phyloP scores from a whole-genome alignment of 2,888 invertebrate species.

The Pachymerium ferrugineum region DNA sequence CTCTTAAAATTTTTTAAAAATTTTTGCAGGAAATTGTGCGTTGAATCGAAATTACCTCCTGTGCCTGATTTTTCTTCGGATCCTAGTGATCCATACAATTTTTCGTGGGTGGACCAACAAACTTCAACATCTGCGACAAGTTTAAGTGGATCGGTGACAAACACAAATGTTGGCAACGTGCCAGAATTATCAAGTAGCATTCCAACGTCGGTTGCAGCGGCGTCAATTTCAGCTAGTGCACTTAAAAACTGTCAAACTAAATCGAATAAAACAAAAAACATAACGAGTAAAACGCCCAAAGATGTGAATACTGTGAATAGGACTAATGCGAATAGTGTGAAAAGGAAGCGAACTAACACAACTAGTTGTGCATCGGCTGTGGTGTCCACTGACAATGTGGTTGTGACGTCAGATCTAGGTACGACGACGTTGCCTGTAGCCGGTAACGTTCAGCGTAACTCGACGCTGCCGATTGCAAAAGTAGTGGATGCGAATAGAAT shows the following conservation, averaged over 20 bases:
- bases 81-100: conserved; percentile 37
- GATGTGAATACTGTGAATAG: conserved; percentile 28
- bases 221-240: background rate
- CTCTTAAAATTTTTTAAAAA: background rate
- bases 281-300: conserved; percentile 22
- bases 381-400: background rate
- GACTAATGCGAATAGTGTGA: conserved; percentile 28
- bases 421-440: background rate
- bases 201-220: background rate
- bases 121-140: background rate
- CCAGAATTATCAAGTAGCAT: background rate
- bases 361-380: background rate
- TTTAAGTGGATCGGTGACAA: background rate
- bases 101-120: conserved; percentile 32
- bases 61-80: conserved; percentile 37
- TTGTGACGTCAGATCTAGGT: background rate
- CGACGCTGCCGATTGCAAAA: background rate
- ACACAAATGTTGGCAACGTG: background rate
- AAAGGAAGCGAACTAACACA: conserved; percentile 11
- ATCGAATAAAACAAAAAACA: conserved; percentile 29
- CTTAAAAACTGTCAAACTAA: background rate
- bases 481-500: background rate
- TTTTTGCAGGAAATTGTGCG: conserved; percentile 36
- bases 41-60: conserved; percentile 37
- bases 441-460: background rate